Evolutionary conservation across 2,113 vertebrate genomes (phyloP), one percentile per base, ranked within the genome.

Genomic region (Lepus timidus): DNA sequence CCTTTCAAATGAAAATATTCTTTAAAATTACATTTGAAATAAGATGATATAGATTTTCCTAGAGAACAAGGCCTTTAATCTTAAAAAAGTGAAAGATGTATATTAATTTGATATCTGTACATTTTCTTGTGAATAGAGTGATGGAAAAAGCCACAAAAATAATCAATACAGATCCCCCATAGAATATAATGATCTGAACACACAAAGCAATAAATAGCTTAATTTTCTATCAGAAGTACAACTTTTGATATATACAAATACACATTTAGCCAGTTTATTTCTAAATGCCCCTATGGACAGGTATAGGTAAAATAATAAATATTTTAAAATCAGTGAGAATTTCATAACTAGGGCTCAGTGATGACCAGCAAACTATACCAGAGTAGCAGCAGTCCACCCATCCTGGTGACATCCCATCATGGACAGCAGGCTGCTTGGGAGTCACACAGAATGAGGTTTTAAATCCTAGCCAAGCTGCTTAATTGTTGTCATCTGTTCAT

Each of bases 1-100:
- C 2, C 36, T 85, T 79, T 58, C 39, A 89, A 14, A 89, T 93
- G 31, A 64, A 86, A 81, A 94, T 1, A 0, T 84, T 13, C 44
- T 90, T 89, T 84, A 68, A 94, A 95, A 65, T 73, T 67, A 58
- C 8, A 31, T 84, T 58, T 86, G 58, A 89, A 71, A 9, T 81
- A 85, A 84, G 8, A 25, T 81, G 9, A 58, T 95, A 91, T 51
- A 89, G 44, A 89, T 61, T 85, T 95, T 6, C 9, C 11, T 93
- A 65, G 44, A 91, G 23, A 92, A 94, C 9, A 68, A 88, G 20
- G 6, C 20, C 36, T 78, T 25, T 79, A 20, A 64, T 89, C 4
- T 87, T 93, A 31, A 88, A 74, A 27, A 95, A 83, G 44, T n/a
- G 27, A 80, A 44, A 44, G 1, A 33, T 81, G 51, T 73, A 44